Evolutionary conservation across 2,797 vertebrate genomes (phyloP), one percentile per base, ranked within the genome.

Genomic region (Neopelma chrysocephalum): DNA sequence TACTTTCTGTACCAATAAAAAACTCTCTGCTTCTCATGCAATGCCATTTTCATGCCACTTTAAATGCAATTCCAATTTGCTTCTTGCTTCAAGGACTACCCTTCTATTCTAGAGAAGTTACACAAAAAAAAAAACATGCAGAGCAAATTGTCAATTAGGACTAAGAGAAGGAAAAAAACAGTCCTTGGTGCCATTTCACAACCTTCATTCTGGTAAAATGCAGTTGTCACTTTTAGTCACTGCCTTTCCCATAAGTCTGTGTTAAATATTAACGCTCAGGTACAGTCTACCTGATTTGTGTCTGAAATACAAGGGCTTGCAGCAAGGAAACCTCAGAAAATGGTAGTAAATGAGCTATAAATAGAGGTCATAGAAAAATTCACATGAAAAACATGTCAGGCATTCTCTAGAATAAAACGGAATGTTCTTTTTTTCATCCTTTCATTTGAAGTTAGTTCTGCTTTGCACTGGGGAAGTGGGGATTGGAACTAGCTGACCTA

Each of bases 71-170:
- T 77, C 26, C 48, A 42, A 32, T 92, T 91, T 79, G 40, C 27
- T 80, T 82, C 56, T 94, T 96, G 17, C 66, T 94, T 96, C 64
- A 89, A 96, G 90, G 65, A 78, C 48, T 87, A 42, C 69, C 58
- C 62, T 88, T 93, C 45, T 81, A 32, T 72, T 83, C 69, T 68
- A 91, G 73, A 95, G 83, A 75, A 68, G 32, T 75, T 92, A 68
- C 54, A 88, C 42, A 69, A 78, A 78, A 77, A 90, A 84, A 47
- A n/a, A n/a, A n/a, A n/a, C n/a, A 50, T 91, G 71, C 58, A 53
- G 18, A 82, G 21, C 3, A 8, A 91, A 92, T 96, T 96, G 72
- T 48, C n/a, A 94, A 38, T 91, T 79, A 68, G 93, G 47, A 54
- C 31, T 73, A 78, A 84, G 15, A 91, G 66, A 64, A 79, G 45